Percentiles rank a stretch among this genome's conserved stretches.
Evolutionary conservation across 2,113 vertebrate genomes (phyloP).

Genomic region (Mesocricetus auratus): DNA sequence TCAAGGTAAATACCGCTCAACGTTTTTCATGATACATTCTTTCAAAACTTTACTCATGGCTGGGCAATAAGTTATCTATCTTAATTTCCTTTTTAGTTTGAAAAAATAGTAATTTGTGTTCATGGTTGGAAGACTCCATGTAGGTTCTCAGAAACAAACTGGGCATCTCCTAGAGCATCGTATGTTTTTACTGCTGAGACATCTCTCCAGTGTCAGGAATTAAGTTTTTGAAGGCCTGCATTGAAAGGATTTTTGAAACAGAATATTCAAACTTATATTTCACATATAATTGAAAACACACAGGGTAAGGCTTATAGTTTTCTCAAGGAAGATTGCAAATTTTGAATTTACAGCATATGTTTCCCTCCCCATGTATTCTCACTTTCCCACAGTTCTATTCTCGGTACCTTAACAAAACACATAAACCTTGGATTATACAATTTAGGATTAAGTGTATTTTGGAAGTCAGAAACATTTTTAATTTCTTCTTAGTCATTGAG

Average conservation of each 20-base stretch:
- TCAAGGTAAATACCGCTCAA: background rate
- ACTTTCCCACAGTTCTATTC: background rate
- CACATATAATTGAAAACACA: background rate
- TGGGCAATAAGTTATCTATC: background rate
- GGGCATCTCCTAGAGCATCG: accelerated
- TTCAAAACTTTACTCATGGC: background rate
- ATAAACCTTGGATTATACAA: background rate
- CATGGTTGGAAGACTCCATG: background rate
- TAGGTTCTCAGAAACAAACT: background rate
- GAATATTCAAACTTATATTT: background rate
- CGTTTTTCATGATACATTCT: background rate
- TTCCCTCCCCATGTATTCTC: background rate
- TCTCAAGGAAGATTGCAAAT: background rate
- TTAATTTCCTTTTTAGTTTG: background rate
- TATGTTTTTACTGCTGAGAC: too few relatives aligned
- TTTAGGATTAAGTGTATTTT: slow-evolving; percentile 17
- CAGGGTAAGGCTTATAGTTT: background rate
- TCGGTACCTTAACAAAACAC: background rate
- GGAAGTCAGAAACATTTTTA: background rate
- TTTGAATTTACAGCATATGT: background rate
- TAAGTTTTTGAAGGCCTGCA: background rate
- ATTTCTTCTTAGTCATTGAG: background rate
- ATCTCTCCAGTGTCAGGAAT: background rate
- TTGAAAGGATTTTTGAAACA: background rate
- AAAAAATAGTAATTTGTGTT: background rate